These are phyloP conservation scores for Noctilio leporinus DNA, from an alignment of 2,113 vertebrate species.

Conservation along the genomic window DNA sequence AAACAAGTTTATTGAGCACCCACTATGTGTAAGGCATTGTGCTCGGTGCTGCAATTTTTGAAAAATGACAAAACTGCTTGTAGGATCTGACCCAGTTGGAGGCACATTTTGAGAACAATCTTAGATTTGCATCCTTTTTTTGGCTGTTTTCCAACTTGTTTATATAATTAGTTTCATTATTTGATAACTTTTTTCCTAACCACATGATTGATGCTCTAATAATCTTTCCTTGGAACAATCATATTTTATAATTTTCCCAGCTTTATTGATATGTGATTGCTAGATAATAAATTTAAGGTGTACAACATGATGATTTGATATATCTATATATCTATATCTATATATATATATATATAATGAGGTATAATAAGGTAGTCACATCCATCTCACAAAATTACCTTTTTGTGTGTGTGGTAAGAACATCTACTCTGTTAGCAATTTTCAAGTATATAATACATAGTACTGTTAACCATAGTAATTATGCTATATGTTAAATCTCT, in stretches of 20 bases:
- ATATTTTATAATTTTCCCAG: conserved; percentile 18
- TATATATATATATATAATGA: not conserved
- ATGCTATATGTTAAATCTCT: not conserved
- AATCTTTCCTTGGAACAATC: conserved; percentile 48
- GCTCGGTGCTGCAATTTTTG: conserved; percentile 30
- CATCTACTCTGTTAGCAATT: not conserved
- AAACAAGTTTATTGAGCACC: conserved; percentile 55
- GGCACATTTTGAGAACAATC: not conserved
- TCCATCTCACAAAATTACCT: not conserved
- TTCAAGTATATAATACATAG: not conserved
- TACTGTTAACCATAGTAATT: not conserved
- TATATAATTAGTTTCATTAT: conserved; percentile 43
- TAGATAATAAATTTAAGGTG: not conserved
- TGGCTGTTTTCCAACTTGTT: conserved; percentile 24
- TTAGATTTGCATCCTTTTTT: not conserved
- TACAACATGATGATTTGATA: not conserved
- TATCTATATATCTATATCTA: not conserved
- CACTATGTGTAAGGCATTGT: conserved; percentile 23
- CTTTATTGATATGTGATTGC: not conserved
- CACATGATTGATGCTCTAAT: conserved; percentile 19
- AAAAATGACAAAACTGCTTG: conserved; percentile 46
- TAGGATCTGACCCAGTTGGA: not conserved
- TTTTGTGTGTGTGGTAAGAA: not conserved
- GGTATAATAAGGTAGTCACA: not conserved
- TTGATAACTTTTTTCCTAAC: conserved; percentile 24